Evolutionary conservation across 2,888 invertebrate species (phyloP).

Genomic region (Archips crataeganus): DNA sequence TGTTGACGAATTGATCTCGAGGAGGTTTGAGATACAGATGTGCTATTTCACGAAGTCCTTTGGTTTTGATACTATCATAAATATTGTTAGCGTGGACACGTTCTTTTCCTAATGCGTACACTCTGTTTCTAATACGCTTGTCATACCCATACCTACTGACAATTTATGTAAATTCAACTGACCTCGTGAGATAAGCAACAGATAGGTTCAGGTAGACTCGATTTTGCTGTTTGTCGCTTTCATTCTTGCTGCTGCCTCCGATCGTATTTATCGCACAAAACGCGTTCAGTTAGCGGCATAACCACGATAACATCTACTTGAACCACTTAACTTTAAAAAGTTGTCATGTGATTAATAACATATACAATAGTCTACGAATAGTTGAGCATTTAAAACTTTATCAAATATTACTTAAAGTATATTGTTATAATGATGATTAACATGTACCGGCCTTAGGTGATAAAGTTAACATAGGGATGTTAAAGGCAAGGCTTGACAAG

Average conservation of each 20-base stretch:
- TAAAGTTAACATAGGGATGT: constrained; percentile 68
- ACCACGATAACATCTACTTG: constrained; percentile 9
- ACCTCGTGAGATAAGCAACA: not conserved
- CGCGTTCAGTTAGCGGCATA: constrained; percentile 2
- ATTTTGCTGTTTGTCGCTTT: constrained; percentile 20
- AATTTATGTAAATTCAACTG: not conserved
- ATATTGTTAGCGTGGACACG: no score
- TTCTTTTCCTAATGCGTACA: no score
- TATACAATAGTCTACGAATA: constrained; percentile 74
- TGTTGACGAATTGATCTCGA: constrained; percentile 11
- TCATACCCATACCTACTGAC: no score
- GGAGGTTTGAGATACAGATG: not conserved
- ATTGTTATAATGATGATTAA: constrained; percentile 74
- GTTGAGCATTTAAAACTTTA: constrained; percentile 77
- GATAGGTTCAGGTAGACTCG: constrained; percentile 9
- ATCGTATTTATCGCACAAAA: constrained; percentile 30
- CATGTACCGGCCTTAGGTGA: constrained; percentile 81
- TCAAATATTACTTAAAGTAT: constrained; percentile 75
- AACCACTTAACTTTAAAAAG: constrained; percentile 45
- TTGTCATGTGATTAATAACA: constrained; percentile 67
- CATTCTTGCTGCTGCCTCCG: constrained; percentile 17
- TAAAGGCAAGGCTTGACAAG: constrained; percentile 73
- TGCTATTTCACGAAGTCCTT: not conserved
- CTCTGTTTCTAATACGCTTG: not conserved
- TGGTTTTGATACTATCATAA: not conserved